Evolutionary conservation across 2,797 vertebrate species (phyloP).

Genomic region (Pantherophis alleghaniensis): DNA sequence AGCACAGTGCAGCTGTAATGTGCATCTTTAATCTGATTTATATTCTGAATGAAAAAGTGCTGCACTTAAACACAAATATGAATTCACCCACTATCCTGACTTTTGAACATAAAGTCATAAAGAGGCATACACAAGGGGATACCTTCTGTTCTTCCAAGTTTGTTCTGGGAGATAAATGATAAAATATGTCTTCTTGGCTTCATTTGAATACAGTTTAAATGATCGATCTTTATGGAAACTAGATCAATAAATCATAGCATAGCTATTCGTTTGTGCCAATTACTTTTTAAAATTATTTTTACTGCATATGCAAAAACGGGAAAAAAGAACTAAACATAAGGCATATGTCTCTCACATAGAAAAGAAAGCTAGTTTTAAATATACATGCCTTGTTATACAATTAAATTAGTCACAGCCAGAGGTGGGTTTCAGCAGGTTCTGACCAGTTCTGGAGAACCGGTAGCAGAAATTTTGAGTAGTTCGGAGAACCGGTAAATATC

Average conservation of each 20-base stretch:
- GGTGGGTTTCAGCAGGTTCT: too few species aligned
- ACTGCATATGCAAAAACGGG: background rate
- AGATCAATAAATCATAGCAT: conserved; percentile 37
- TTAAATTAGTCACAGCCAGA: background rate
- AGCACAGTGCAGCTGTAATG: background rate
- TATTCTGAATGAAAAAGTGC: background rate
- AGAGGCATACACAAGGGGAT: background rate
- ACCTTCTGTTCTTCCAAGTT: background rate
- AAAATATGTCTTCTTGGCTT: conserved; percentile 9
- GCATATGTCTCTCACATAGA: background rate
- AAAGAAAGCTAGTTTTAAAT: background rate
- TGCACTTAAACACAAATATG: conserved; percentile 15
- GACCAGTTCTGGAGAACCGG: too few species aligned
- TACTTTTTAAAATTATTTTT: conserved; percentile 1
- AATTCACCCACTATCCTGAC: conserved; percentile 21
- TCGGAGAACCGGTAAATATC: too few species aligned
- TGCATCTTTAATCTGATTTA: conserved; percentile 26
- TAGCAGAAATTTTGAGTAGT: too few species aligned
- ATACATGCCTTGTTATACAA: background rate
- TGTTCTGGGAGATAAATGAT: conserved; percentile 15
- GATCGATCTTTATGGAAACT: conserved; percentile 33
- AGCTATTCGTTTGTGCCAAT: conserved; percentile 38
- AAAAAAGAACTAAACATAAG: background rate
- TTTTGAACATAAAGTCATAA: conserved; percentile 23
- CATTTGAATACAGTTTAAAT: conserved; percentile 15